Evolutionary conservation across 1,140 invertebrate species (phyloP), one percentile per base, ranked within the genome.

Genomic region (Chironomus tepperi): DNA sequence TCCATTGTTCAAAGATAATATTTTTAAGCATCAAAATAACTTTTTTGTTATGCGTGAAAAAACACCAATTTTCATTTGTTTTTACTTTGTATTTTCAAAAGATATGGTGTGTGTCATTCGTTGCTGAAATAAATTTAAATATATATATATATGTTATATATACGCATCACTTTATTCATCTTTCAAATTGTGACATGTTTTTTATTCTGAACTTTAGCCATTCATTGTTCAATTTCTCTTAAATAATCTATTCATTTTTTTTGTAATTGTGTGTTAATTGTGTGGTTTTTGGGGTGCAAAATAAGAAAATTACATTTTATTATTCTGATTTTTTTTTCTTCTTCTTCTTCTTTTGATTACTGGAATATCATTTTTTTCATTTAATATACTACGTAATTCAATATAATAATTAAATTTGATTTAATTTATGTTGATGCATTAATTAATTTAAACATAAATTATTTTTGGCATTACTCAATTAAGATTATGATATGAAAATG

Each of bases 81-180:
- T 57, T 12, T 57, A 57, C 15, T 12, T 57, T 57, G 12, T n/a
- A 57, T 57, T 57, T 57, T 57, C 24, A 34, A 34, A 34, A 57
- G 47, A 57, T 57, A 57, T 57, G 47, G 47, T 57, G 47, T 57
- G 47, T 57, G 47, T 57, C 10, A 57, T 57, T 57, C 47, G 47
- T 57, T 57, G 47, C 47, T 57, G 47, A 57, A 57, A 57, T 57
- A 57, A 57, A n/a, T 57, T 57, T 57, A 5, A n/a, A 57, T 57
- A 57, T 57, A 15, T 57, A 5, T n/a, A n/a, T 57, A n/a, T 57
- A 15, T 57, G 5, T 5, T 57, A 57, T 57, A n/a, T 57, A 57
- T 57, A 57, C 12, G n/a, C 15, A 57, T 57, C 47, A 57, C 47
- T 57, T 57, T 57, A n/a, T 57, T 57, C 24, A 34, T 34, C 24